Evolutionary conservation across 2,888 invertebrate genomes (phyloP).

Genomic region (Eilema sororculum): DNA sequence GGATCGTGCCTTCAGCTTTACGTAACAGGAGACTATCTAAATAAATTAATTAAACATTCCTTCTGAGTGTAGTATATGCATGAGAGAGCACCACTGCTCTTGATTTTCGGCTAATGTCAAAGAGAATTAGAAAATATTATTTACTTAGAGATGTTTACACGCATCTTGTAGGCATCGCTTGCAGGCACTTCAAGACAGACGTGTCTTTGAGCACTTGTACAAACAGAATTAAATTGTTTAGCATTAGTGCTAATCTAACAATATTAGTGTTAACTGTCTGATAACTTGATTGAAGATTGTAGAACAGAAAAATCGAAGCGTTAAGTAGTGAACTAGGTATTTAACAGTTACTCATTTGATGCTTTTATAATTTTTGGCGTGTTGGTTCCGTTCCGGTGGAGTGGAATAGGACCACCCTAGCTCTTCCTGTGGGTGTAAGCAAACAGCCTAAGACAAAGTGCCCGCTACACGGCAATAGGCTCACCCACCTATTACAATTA

Average conservation of each 20-base stretch:
- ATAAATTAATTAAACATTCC: constrained; percentile 76
- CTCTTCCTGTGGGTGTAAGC: too few relatives aligned
- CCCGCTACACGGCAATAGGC: too few relatives aligned
- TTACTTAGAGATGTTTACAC: constrained; percentile 60
- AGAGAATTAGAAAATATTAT: constrained; percentile 59
- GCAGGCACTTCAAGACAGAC: constrained; percentile 46
- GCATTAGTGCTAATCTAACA: not conserved
- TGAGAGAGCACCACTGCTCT: constrained; percentile 52
- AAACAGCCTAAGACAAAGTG: too few relatives aligned
- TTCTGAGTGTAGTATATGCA: constrained; percentile 55
- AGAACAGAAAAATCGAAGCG: too few relatives aligned
- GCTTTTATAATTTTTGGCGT: too few relatives aligned
- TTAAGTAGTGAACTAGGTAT: too few relatives aligned
- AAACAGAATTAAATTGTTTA: constrained; percentile 23
- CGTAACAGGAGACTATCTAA: constrained; percentile 68
- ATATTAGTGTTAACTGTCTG: not conserved
- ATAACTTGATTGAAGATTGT: not conserved
- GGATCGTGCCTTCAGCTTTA: constrained; percentile 75
- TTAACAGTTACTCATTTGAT: too few relatives aligned
- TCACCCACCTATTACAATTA: too few relatives aligned
- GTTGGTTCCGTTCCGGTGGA: too few relatives aligned
- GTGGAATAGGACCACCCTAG: too few relatives aligned
- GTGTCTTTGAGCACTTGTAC: constrained; percentile 33
- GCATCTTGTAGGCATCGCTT: constrained; percentile 23
- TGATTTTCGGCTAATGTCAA: constrained; percentile 60